phyloP scores from a whole-genome alignment of 1,140 invertebrate species.

The Drosophila sechellia region DNA sequence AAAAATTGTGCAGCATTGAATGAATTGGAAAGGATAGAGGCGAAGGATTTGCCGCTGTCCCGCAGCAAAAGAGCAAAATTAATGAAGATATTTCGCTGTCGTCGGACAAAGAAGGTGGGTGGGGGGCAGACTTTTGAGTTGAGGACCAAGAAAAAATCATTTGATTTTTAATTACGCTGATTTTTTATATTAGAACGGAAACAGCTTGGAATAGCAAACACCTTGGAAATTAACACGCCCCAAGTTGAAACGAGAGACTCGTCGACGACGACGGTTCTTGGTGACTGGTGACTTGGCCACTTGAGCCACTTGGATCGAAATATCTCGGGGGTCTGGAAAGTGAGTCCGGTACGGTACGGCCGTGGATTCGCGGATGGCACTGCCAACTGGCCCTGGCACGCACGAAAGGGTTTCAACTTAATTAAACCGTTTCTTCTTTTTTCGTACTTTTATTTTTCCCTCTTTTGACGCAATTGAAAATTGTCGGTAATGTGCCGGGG shows the following conservation, averaged over 20 bases:
- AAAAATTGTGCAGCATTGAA: conserved; percentile 82
- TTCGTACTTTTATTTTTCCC: conserved; percentile 32
- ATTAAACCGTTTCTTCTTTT: conserved; percentile 77
- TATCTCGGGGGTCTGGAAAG: conserved; percentile 13
- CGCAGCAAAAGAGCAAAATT: conserved; percentile 75
- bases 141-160: conserved; percentile 64
- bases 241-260: conserved; percentile 9
- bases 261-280: neutral
- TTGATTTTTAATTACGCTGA: conserved; percentile 84
- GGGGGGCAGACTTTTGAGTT: neutral
- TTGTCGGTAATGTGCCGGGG: conserved; percentile 2
- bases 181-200: conserved; percentile 80
- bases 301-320: conserved; percentile 44
- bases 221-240: conserved; percentile 78
- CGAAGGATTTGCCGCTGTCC: conserved; percentile 19
- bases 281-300: conserved; percentile 47
- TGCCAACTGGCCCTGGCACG: conserved; percentile 55
- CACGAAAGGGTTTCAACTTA: conserved; percentile 84
- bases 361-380: neutral
- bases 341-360: neutral
- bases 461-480: conserved; percentile 40
- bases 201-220: conserved; percentile 79
- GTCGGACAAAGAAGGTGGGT: conserved; percentile 3
- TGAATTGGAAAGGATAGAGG: conserved; percentile 58
- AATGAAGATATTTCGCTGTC: conserved; percentile 82